These are phyloP conservation scores for Marmota flaviventris DNA, from an alignment of 2,113 vertebrate genomes.

Conservation along the genomic window DNA sequence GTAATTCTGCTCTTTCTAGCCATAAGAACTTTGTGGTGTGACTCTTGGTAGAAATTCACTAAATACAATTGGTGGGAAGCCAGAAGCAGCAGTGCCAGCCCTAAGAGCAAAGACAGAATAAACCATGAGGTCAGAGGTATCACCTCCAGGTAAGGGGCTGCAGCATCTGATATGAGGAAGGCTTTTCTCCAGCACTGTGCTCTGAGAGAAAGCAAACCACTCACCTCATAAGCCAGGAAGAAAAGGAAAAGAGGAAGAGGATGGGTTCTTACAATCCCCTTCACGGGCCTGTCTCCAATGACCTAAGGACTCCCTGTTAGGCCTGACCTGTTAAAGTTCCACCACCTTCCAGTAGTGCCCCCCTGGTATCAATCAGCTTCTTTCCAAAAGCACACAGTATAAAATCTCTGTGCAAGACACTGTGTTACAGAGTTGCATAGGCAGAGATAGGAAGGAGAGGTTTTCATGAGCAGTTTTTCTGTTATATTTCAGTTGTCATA, in stretches of 20 bases:
- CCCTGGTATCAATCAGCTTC: neutral
- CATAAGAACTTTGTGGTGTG: neutral
- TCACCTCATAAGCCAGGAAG: neutral
- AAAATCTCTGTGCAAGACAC: neutral
- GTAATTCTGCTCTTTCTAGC: neutral
- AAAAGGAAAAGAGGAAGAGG: neutral
- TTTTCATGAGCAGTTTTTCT: neutral
- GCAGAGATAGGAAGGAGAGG: neutral
- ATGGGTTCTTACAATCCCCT: neutral
- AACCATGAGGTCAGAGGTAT: neutral
- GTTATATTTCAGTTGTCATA: neutral
- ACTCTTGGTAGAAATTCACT: slow-evolving; percentile 5
- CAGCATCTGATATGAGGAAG: neutral
- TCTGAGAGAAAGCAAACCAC: neutral
- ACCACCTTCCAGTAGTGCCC: neutral
- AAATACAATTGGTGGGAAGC: neutral
- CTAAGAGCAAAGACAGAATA: neutral
- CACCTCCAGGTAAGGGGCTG: neutral
- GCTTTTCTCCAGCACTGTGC: neutral
- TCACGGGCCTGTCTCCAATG: neutral
- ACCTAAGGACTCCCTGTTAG: neutral
- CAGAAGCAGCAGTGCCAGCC: neutral
- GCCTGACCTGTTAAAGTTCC: neutral
- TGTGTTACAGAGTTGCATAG: neutral
- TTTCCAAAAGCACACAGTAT: neutral